Conservation (phyloP, 2,113 vertebrate species). For the Perca flavescens region DNA sequence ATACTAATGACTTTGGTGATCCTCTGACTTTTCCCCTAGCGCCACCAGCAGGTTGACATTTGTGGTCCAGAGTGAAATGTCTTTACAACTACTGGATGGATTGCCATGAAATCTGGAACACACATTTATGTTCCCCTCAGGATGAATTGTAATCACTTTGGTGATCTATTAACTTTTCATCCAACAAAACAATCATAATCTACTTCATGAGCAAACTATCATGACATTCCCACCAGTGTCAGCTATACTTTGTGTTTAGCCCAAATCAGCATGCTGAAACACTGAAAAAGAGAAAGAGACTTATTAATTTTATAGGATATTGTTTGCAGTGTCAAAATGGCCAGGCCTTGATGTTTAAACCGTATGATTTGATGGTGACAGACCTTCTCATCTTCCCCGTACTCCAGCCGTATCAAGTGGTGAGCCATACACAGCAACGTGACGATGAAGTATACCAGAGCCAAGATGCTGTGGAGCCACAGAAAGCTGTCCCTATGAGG, state of each 20-base stretch:
- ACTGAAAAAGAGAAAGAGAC: neutral
- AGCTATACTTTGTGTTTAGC: neutral
- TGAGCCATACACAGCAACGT: slow-evolving; percentile 93
- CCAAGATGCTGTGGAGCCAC: slow-evolving; percentile 94
- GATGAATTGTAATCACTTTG: neutral
- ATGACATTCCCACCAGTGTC: neutral
- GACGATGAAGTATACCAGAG: slow-evolving; percentile 93
- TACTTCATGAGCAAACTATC: neutral
- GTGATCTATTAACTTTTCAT: neutral
- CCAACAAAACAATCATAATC: neutral
- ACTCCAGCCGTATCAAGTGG: slow-evolving; percentile 90
- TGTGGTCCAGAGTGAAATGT: too few species aligned
- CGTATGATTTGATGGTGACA: slow-evolving; percentile 45
- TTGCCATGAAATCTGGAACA: neutral
- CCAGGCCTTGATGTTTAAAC: neutral
- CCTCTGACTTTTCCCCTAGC: too few species aligned
- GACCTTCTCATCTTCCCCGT: slow-evolving; percentile 92
- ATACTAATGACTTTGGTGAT: neutral
- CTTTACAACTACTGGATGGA: neutral
- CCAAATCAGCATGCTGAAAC: neutral
- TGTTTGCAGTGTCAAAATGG: neutral
- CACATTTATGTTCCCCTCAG: too few species aligned
- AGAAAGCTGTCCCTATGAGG: slow-evolving; percentile 88
- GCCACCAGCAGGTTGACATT: too few species aligned
- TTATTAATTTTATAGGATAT: neutral